These are phyloP conservation scores for Coilia nasus DNA, from an alignment of 2,797 vertebrate genomes.

Conservation along the genomic window DNA sequence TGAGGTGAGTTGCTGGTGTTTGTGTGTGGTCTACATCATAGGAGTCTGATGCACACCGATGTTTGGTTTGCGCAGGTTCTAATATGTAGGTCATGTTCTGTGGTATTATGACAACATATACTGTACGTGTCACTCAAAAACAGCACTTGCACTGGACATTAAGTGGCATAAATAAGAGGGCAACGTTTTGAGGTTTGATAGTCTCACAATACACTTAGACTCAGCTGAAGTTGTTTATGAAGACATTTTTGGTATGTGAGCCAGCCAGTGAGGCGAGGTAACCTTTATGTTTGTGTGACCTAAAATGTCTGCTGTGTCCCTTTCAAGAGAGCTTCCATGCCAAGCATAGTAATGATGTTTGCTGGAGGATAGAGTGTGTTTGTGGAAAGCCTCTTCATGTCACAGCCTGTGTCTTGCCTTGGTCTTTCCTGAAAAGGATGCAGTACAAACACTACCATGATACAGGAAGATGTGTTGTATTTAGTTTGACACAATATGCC, in stretches of 20 bases:
- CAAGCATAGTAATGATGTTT: background rate
- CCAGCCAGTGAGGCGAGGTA: background rate
- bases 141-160: background rate
- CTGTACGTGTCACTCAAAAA: background rate
- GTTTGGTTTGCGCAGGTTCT: background rate
- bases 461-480: background rate
- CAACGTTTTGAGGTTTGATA: background rate
- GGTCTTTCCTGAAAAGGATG: background rate
- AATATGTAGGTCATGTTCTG: background rate
- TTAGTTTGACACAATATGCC: too few species aligned
- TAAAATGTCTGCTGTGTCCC: background rate
- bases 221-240: background rate
- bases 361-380: background rate
- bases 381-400: background rate
- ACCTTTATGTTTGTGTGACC: background rate
- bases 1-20: conserved; percentile 80
- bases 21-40: background rate
- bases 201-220: background rate
- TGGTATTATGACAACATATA: background rate
- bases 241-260: background rate
- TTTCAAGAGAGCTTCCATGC: background rate
- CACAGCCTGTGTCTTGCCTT: background rate
- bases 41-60: background rate
- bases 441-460: background rate
- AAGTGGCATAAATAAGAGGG: background rate